Evolutionary conservation across 1,140 invertebrate species (phyloP).

Genomic region (Littorina saxatilis): DNA sequence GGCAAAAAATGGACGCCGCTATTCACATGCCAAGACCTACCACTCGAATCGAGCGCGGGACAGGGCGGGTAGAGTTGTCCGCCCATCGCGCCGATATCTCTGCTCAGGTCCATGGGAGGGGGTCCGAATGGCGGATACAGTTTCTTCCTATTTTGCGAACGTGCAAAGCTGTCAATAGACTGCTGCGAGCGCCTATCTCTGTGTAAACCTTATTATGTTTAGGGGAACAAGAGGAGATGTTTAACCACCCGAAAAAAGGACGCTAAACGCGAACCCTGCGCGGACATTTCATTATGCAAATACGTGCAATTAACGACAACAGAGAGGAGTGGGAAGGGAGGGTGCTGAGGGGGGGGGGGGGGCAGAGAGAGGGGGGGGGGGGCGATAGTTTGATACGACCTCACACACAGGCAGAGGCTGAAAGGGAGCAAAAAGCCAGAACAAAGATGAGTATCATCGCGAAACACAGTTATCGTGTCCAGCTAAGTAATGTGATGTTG

Average conservation of each 20-base stretch:
- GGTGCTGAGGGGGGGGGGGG: background rate
- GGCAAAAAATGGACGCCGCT: constrained; percentile 12
- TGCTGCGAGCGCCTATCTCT: background rate
- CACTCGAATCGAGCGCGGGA: constrained; percentile 23
- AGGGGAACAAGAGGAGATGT: constrained; percentile 18
- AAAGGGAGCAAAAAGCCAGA: too few relatives aligned
- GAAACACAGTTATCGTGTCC: too few relatives aligned
- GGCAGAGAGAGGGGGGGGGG: background rate
- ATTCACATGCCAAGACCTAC: constrained; percentile 20
- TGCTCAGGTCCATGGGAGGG: background rate
- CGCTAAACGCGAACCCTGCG: constrained; percentile 1
- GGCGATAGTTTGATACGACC: too few relatives aligned
- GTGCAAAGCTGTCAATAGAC: constrained; percentile 35
- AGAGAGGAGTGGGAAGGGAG: background rate
- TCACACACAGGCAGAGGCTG: too few relatives aligned
- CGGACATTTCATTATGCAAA: constrained; percentile 11
- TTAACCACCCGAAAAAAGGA: constrained; percentile 19
- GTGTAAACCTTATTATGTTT: constrained; percentile 35
- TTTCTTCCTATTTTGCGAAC: constrained; percentile 37
- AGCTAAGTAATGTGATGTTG: too few relatives aligned
- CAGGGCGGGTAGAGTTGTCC: constrained; percentile 22
- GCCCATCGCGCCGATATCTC: constrained; percentile 4
- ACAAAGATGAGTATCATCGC: background rate
- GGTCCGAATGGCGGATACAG: constrained; percentile 36
- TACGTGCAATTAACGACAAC: constrained; percentile 23